Conservation (phyloP, 1,140 invertebrate genomes). For the Myzus persicae region DNA sequence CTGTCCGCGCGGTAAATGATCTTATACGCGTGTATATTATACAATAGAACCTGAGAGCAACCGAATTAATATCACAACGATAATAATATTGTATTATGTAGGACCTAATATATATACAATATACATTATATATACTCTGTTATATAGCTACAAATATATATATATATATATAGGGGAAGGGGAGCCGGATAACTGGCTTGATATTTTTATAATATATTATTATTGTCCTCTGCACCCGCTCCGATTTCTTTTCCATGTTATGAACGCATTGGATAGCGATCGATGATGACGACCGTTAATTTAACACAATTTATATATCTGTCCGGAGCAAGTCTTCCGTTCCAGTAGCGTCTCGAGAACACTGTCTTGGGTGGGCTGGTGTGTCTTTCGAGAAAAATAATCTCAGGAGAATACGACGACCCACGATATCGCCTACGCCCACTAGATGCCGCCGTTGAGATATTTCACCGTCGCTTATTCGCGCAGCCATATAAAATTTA, state of each 20-base stretch:
- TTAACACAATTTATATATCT: conserved; percentile 19
- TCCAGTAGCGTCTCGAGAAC: conserved; percentile 24
- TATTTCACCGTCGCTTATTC: conserved; percentile 20
- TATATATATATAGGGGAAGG: neutral
- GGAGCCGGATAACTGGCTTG: neutral
- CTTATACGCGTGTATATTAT: neutral
- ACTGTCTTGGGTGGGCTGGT: conserved; percentile 18
- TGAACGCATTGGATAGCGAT: conserved; percentile 1
- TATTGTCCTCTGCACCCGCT: neutral
- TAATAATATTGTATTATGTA: neutral
- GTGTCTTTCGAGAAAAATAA: neutral
- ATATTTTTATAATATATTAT: neutral
- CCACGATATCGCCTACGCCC: conserved; percentile 37
- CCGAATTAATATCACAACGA: neutral
- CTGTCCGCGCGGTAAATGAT: neutral
- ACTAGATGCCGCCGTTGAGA: conserved; percentile 42
- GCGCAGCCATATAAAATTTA: conserved; percentile 9
- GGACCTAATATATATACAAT: too few species aligned
- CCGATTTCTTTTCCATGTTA: neutral
- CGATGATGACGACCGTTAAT: conserved; percentile 33
- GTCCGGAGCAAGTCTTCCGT: neutral
- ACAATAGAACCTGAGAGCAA: neutral
- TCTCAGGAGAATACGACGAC: neutral
- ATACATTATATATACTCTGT: too few species aligned
- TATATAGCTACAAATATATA: too few species aligned